phyloP scores from a whole-genome alignment of 2,888 invertebrate genomes.

The Mystacides longicornis region DNA sequence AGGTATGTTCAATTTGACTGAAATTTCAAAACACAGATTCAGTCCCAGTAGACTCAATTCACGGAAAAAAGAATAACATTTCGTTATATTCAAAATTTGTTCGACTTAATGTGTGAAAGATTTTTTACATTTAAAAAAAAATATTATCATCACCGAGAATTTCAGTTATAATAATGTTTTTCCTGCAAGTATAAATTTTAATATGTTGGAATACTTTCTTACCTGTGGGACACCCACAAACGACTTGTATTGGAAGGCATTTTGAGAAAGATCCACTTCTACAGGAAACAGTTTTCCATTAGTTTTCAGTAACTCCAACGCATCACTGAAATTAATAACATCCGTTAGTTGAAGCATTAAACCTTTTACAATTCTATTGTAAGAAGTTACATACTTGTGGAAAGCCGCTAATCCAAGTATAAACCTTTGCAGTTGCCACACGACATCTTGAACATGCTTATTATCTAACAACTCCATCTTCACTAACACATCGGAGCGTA shows the following conservation, averaged over 20 bases:
- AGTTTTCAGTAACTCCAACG: constrained; percentile 67
- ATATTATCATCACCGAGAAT: too few species aligned
- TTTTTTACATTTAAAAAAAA: too few species aligned
- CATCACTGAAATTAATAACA: constrained; percentile 46
- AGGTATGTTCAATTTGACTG: too few species aligned
- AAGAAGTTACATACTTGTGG: constrained; percentile 36
- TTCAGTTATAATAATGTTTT: too few species aligned
- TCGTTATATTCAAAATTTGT: too few species aligned
- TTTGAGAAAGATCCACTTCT: constrained; percentile 88
- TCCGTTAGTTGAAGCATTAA: background rate
- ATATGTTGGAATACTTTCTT: too few species aligned
- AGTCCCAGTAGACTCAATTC: too few species aligned
- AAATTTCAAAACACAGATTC: too few species aligned
- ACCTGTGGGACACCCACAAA: constrained; percentile 46
- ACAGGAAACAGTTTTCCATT: constrained; percentile 81
- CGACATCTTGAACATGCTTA: constrained; percentile 96
- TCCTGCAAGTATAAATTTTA: too few species aligned
- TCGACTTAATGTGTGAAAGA: too few species aligned
- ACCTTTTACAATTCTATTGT: background rate
- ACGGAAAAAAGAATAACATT: too few species aligned
- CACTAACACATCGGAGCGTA: constrained; percentile 86
- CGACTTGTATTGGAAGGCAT: constrained; percentile 85
- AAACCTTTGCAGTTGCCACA: constrained; percentile 74
- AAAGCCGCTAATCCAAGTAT: constrained; percentile 74
- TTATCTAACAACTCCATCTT: constrained; percentile 96